These are phyloP conservation scores for Argopecten irradians DNA, from an alignment of 1,140 invertebrate species.

Conservation along the genomic window DNA sequence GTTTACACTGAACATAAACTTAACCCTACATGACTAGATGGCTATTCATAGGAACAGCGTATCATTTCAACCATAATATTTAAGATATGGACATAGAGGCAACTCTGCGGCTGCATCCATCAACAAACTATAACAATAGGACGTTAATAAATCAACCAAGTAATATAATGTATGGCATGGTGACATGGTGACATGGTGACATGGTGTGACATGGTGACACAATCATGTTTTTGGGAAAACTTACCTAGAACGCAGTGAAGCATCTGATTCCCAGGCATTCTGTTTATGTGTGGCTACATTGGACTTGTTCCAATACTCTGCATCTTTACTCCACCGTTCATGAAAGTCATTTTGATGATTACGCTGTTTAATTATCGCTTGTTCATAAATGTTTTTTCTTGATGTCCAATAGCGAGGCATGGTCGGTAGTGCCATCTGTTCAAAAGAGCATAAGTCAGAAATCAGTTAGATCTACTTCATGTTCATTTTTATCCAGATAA, in stretches of 20 bases:
- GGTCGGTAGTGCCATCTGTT: slow-evolving; percentile 71
- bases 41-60: too few relatives aligned
- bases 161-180: slow-evolving; percentile 28
- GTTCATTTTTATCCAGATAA: too few relatives aligned
- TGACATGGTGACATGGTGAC: neutral
- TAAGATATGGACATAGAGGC: too few relatives aligned
- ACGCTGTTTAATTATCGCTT: slow-evolving; percentile 67
- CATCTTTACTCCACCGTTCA: slow-evolving; percentile 66
- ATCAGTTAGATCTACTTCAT: too few relatives aligned
- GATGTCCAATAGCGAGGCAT: slow-evolving; percentile 71
- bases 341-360: slow-evolving; percentile 70
- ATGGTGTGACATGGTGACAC: neutral
- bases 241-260: slow-evolving; percentile 67
- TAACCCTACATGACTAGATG: too few relatives aligned
- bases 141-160: too few relatives aligned
- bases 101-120: too few relatives aligned
- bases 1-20: too few relatives aligned
- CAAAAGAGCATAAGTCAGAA: neutral
- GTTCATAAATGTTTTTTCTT: slow-evolving; percentile 73
- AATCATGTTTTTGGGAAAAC: neutral
- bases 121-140: too few relatives aligned
- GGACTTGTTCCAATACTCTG: slow-evolving; percentile 58
- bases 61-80: too few relatives aligned
- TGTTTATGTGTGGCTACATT: slow-evolving; percentile 65
- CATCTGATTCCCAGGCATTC: slow-evolving; percentile 66